Base-by-base conservation (phyloP, 2,888 invertebrate species). In the Mesochorus sp. region DNA sequence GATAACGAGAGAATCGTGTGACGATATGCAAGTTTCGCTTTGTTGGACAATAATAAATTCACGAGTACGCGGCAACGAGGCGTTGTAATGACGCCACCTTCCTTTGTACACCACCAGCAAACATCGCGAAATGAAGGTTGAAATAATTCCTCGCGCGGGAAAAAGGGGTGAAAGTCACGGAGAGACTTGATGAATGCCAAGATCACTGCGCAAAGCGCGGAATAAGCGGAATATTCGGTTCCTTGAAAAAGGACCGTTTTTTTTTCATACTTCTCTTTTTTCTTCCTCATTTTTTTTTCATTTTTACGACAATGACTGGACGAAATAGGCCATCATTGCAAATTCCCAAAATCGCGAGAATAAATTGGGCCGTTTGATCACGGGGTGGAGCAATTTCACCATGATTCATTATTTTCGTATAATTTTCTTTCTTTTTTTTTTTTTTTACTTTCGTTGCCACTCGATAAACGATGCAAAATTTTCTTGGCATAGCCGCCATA, bases 21-120 rank as follows among this genome's bases (percentile, higher is more conserved):
- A 75, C 67, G 77, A 77, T 77, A 68, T 53, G 71, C 51, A 71
- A 39, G 34, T 68, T 68, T 74, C 73, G 70, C 67, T 83, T 83
- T 83, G 79, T 82, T 77, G 80, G 75, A 80, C 82, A 68, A 47
- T 82, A 42, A 82, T 83, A 83, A 85, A 85, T 85, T 79, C 85
- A 75, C 57, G 49, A 68, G 78, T 76, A 44, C 62, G 79, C 79
- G n/a, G n/a, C 81, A 81, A 81, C 71, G 62, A 82, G 68, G 76
- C 79, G 67, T 76, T 68, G 68, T 80, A 80, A 81, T 84, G 84
- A 84, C 84, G 82, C 81, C 85, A 84, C 79, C 82, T 79, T 76
- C 72, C 74, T 64, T 73, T 68, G 67, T 72, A 53, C 28, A 14
- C 3, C 10, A 72, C n/a, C n/a, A n/a, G n/a, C n/a, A n/a, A n/a